phyloP scores from a whole-genome alignment of 2,888 invertebrate genomes.

The Aleiodes leptofemur region DNA sequence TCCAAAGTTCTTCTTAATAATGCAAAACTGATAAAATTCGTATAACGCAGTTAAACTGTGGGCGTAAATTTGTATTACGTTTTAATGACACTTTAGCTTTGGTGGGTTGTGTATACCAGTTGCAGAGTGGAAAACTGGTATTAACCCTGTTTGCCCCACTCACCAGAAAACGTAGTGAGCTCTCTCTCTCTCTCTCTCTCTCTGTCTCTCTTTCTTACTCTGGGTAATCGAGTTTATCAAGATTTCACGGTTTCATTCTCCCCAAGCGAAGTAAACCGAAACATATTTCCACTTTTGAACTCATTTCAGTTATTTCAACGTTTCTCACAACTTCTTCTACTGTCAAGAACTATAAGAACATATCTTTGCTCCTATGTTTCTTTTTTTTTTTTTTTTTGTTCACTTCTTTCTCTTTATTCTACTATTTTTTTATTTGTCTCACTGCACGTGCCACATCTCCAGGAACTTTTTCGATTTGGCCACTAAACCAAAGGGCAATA shows the following conservation, averaged over 20 bases:
- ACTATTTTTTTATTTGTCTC: not conserved
- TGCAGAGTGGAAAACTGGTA: slow-evolving; percentile 50
- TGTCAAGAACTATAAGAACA: slow-evolving; percentile 30
- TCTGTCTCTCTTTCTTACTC: not conserved
- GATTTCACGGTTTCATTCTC: slow-evolving; percentile 61
- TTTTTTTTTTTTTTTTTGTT: slow-evolving; percentile 4
- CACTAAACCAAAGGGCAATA: slow-evolving; percentile 45
- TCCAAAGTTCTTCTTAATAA: slow-evolving; percentile 4
- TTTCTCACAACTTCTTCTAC: slow-evolving; percentile 39
- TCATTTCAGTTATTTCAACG: slow-evolving; percentile 58
- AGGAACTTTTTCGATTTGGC: slow-evolving; percentile 57
- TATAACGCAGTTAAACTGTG: slow-evolving; percentile 15
- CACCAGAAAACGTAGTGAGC: slow-evolving; percentile 39
- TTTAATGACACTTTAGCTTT: slow-evolving; percentile 46
- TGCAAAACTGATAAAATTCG: slow-evolving; percentile 36
- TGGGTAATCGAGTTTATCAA: slow-evolving; percentile 63
- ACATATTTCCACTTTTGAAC: slow-evolving; percentile 63
- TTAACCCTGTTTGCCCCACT: slow-evolving; percentile 51
- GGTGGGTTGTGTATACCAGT: slow-evolving; percentile 25
- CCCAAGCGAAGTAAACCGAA: slow-evolving; percentile 55
- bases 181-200: not conserved
- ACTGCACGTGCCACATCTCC: slow-evolving; percentile 14
- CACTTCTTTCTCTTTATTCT: not conserved
- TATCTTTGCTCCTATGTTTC: not conserved
- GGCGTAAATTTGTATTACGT: slow-evolving; percentile 48